Conservation (phyloP, 1,140 invertebrate genomes). For the Pteromalus puparum region DNA sequence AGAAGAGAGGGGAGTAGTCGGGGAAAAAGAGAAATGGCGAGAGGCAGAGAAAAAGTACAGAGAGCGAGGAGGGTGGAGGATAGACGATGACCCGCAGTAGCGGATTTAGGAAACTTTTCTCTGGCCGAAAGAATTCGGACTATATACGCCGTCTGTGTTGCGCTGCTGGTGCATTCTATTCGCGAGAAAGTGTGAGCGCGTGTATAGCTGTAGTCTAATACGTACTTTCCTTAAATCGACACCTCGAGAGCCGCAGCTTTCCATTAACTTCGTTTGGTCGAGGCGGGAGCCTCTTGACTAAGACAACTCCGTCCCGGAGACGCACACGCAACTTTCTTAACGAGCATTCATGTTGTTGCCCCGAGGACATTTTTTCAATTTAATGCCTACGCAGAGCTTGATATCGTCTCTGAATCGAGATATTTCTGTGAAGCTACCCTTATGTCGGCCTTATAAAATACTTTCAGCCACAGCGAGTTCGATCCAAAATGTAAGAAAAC, state of each 20-base stretch:
- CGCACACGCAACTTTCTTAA: conserved; percentile 18
- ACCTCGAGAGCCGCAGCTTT: conserved; percentile 39
- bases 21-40: background rate
- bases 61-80: background rate
- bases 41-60: background rate
- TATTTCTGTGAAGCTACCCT: too few relatives aligned
- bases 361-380: too few relatives aligned
- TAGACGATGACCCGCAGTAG: background rate
- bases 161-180: conserved; percentile 8
- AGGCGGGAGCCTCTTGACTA: background rate
- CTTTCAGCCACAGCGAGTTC: background rate
- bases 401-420: too few relatives aligned
- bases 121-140: conserved; percentile 11
- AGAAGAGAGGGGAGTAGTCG: background rate
- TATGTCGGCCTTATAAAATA: too few relatives aligned
- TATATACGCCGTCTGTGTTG: background rate
- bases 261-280: conserved; percentile 41
- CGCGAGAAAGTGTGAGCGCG: background rate
- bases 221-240: conserved; percentile 42
- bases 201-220: background rate
- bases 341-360: conserved; percentile 10
- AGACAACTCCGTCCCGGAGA: background rate
- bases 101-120: conserved; percentile 38
- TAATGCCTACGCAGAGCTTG: too few relatives aligned
- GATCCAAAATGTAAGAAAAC: background rate